A percentile compares a stretch with the other conserved stretches of the same genome.
Evolutionary conservation across 1,140 invertebrate species (phyloP).

Genomic region (Papilio helenus): DNA sequence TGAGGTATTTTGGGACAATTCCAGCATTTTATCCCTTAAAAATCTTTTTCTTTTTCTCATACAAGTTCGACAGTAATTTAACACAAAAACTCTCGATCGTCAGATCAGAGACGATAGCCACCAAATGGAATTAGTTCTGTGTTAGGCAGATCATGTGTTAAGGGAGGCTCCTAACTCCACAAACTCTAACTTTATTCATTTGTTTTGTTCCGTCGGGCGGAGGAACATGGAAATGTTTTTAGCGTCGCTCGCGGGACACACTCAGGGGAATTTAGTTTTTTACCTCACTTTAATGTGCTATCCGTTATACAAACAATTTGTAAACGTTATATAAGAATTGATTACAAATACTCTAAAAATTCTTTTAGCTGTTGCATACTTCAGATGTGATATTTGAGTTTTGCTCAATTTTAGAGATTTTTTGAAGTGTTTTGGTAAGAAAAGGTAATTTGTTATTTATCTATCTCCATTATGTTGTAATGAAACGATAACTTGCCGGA

Average conservation of each 20-base stretch:
- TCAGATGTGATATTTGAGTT: background rate
- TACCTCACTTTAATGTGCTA: constrained; percentile 1
- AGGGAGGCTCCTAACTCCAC: constrained; percentile 6
- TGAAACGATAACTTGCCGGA: constrained; percentile 20
- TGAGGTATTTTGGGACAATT: too few species aligned
- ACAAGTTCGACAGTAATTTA: background rate
- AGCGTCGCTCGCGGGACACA: constrained; percentile 1
- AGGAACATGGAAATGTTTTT: constrained; percentile 21
- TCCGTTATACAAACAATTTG: background rate
- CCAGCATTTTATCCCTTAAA: too few species aligned
- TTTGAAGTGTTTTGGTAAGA: background rate
- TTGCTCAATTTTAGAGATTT: background rate
- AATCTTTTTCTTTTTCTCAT: background rate
- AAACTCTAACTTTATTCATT: constrained; percentile 19
- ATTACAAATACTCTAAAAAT: background rate
- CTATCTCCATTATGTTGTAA: constrained; percentile 23
- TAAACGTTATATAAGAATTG: background rate
- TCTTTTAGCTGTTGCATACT: background rate
- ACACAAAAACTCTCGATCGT: constrained; percentile 10
- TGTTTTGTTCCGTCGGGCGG: background rate
- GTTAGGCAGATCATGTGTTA: background rate
- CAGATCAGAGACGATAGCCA: background rate
- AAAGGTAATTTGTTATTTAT: constrained; percentile 29
- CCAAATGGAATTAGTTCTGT: constrained; percentile 6
- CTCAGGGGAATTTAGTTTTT: constrained; percentile 10